Evolutionary conservation across 35 echinoderm and acorn worm species (phyloP), one percentile per base, ranked within the genome.

Genomic region (Ophiothrix spiculata): DNA sequence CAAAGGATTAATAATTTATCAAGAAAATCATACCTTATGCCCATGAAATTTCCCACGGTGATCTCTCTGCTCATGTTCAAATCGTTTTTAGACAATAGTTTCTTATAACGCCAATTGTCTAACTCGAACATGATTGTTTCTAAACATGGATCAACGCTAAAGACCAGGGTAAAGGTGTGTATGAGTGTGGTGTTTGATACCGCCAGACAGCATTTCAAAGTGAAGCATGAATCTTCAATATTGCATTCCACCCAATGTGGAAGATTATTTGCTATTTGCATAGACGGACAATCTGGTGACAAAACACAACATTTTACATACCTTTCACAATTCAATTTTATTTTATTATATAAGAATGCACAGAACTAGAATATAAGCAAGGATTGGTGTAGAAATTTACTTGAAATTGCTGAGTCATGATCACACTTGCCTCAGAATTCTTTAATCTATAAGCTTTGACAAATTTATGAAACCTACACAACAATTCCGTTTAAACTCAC

Each of bases 61-160:
- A 80, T 23, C 77, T 80, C 33, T 29, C 42, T 32, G 31, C 36
- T 37, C 13, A 38, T 37, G 36, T 37, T 39, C 25, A 80, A 36
- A 29, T 80, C 77, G 19, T 39, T n/a, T 0, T 80, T 36, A 39
- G 77, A 80, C 32, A 80, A n/a, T 32, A 39, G 42, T 80, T 80
- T 80, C 21, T 39, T 80, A 39, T 80, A 38, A 36, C 42, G 32
- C 77, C 77, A 80, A 29, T 80, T 80, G 36, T 39, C 36, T 39
- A 80, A 80, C 77, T 80, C 15, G 25, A 80, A 21, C 15, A 25
- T 80, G 36, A 80, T 36, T 39, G 38, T 36, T n/a, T 39, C 77
- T 15, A 80, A 39, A 39, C 77, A 80, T 1, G 77, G 77, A 28
- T 80, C 77, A 36, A 80, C 37, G 10, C 2, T 80, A 36, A 80